Conservation (phyloP, 1,140 invertebrate species). For the Formica selysi region DNA sequence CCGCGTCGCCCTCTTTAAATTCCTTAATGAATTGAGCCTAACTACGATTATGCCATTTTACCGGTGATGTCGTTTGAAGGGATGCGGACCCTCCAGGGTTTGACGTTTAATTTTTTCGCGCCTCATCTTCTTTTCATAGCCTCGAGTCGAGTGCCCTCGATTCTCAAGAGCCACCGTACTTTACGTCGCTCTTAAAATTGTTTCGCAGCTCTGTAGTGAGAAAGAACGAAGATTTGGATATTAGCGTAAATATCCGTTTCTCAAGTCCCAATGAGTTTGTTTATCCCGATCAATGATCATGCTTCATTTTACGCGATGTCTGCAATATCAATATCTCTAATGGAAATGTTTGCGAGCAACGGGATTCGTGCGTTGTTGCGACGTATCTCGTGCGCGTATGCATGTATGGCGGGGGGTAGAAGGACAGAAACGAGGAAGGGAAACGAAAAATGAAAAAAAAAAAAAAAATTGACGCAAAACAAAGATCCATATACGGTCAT, state of each 20-base stretch:
- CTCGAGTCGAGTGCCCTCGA: constrained; percentile 58
- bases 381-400: not conserved
- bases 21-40: constrained; percentile 79
- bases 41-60: constrained; percentile 76
- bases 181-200: constrained; percentile 35
- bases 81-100: constrained; percentile 66
- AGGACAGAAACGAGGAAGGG: constrained; percentile 28
- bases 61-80: constrained; percentile 72
- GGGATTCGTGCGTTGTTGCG: constrained; percentile 3
- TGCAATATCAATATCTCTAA: constrained; percentile 39
- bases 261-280: not conserved
- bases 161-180: constrained; percentile 29
- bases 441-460: constrained; percentile 37
- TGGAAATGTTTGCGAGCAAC: constrained; percentile 43
- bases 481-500: constrained; percentile 73
- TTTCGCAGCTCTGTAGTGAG: not conserved
- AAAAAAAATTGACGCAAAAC: constrained; percentile 60
- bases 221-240: constrained; percentile 13
- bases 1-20: constrained; percentile 67
- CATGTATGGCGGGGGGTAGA: constrained; percentile 1
- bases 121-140: constrained; percentile 72
- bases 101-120: constrained; percentile 77
- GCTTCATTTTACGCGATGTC: constrained; percentile 18
- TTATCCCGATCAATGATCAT: not conserved
- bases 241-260: constrained; percentile 19